These are phyloP conservation scores for Mythimna vitellina DNA, from an alignment of 2,888 invertebrate genomes.

Conservation along the genomic window DNA sequence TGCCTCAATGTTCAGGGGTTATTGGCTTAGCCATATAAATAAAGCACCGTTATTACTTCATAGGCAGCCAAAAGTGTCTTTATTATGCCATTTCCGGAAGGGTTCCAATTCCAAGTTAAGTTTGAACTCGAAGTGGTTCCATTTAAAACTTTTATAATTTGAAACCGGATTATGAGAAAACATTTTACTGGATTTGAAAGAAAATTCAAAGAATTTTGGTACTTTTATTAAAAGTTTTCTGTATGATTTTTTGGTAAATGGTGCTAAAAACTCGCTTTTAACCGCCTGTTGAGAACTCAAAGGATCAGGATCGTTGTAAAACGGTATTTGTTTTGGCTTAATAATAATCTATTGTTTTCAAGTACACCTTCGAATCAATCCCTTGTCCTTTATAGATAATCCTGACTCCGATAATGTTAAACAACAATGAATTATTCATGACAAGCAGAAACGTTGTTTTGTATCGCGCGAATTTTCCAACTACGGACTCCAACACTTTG, in stretches of 20 bases:
- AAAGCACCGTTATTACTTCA: slow-evolving; percentile 48
- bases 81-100: slow-evolving; percentile 52
- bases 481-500: slow-evolving; percentile 26
- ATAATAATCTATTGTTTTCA: slow-evolving; percentile 59
- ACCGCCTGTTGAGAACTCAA: not conserved
- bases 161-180: slow-evolving; percentile 13
- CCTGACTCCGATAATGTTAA: slow-evolving; percentile 54
- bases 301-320: slow-evolving; percentile 16
- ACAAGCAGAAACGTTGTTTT: slow-evolving; percentile 39
- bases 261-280: not conserved
- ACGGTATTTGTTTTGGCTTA: slow-evolving; percentile 42
- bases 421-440: slow-evolving; percentile 60
- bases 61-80: slow-evolving; percentile 42
- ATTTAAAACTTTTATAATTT: slow-evolving; percentile 55
- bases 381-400: slow-evolving; percentile 54
- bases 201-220: not conserved
- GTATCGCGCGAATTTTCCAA: slow-evolving; percentile 29
- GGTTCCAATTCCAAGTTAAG: slow-evolving; percentile 48
- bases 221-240: slow-evolving; percentile 25
- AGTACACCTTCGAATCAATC: slow-evolving; percentile 61
- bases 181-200: slow-evolving; percentile 16
- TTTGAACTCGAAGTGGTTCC: slow-evolving; percentile 45
- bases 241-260: slow-evolving; percentile 6
- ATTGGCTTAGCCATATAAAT: slow-evolving; percentile 34
- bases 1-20: slow-evolving; percentile 19